These are phyloP conservation scores for Chrysotoxum bicinctum DNA, from an alignment of 2,888 invertebrate genomes.

Conservation along the genomic window DNA sequence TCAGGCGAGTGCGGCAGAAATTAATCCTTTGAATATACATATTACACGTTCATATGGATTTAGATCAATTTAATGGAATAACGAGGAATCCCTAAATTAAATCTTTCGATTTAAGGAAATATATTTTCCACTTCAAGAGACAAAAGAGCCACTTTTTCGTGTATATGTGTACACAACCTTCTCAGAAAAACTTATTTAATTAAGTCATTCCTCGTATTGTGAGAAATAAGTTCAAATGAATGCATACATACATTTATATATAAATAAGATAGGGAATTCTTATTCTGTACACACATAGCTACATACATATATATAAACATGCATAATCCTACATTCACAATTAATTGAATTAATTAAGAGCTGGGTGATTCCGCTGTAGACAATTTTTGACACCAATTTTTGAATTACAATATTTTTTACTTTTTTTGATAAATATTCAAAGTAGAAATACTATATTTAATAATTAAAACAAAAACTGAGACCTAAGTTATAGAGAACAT, in stretches of 20 bases:
- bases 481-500: no score
- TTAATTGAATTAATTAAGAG: slow-evolving; percentile 47
- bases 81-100: not conserved
- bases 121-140: not conserved
- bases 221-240: slow-evolving; percentile 14
- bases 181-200: slow-evolving; percentile 12
- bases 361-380: no score
- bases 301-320: not conserved
- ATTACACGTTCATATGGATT: not conserved
- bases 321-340: not conserved
- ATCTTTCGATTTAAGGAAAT: not conserved
- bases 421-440: no score
- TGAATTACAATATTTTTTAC: no score
- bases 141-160: not conserved
- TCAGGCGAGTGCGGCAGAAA: not conserved
- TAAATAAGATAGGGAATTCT: slow-evolving; percentile 4
- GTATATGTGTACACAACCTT: not conserved
- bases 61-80: not conserved
- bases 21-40: not conserved
- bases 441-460: no score
- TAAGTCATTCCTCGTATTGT: not conserved
- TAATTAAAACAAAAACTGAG: no score
- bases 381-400: no score
- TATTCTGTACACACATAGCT: slow-evolving; percentile 8
- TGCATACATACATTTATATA: not conserved